phyloP scores from a whole-genome alignment of 2,797 vertebrate species.

The Hippocampus kuda region DNA sequence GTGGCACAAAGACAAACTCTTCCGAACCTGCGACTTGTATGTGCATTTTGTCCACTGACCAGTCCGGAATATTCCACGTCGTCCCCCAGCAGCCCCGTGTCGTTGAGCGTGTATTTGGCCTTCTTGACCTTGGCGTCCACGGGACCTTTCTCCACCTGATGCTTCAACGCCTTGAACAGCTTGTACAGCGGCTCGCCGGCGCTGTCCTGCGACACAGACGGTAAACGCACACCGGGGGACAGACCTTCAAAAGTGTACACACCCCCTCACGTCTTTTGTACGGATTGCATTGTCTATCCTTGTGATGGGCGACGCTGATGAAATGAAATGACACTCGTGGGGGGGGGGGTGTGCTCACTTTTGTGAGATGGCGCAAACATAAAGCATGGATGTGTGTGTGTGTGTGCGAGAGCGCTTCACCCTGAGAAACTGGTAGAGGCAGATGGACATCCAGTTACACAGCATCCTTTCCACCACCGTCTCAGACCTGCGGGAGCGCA shows the following conservation, averaged over 20 bases:
- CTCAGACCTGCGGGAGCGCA: constrained; percentile 72
- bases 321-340: too few species aligned
- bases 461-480: constrained; percentile 97
- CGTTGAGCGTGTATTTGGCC: constrained; percentile 93
- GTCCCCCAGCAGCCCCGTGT: constrained; percentile 90
- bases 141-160: constrained; percentile 94
- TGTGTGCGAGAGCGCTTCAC: constrained; percentile 55
- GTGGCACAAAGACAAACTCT: too few species aligned
- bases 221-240: constrained; percentile 6
- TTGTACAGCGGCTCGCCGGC: constrained; percentile 92
- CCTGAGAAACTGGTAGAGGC: constrained; percentile 93
- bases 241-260: neutral
- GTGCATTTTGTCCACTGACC: constrained; percentile 61
- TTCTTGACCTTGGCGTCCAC: constrained; percentile 90
- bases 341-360: neutral
- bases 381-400: too few species aligned
- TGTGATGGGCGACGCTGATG: too few species aligned
- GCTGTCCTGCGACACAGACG: constrained; percentile 69
- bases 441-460: constrained; percentile 99
- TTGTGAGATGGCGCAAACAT: too few species aligned
- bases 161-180: constrained; percentile 91
- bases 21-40: too few species aligned
- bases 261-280: neutral
- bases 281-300: too few species aligned
- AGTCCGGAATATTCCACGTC: constrained; percentile 86